phyloP scores from a whole-genome alignment of 2,113 vertebrate genomes.

The Pitta sordida region DNA sequence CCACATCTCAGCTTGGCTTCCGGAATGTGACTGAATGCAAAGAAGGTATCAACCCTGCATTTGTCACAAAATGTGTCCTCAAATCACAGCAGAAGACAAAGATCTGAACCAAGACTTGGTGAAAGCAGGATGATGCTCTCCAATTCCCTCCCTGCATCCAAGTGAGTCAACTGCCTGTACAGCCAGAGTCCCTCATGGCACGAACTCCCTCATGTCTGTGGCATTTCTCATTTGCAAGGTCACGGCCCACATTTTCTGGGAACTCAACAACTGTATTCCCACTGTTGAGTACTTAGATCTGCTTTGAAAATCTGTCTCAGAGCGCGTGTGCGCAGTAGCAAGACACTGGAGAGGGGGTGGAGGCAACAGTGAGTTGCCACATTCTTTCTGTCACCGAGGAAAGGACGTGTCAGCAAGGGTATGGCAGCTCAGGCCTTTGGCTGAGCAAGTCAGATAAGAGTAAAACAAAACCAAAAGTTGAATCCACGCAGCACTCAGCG shows the following conservation, averaged over 20 bases:
- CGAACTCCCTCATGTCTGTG: background rate
- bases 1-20: background rate
- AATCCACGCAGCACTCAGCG: background rate
- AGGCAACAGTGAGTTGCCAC: background rate
- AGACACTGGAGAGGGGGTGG: background rate
- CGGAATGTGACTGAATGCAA: background rate
- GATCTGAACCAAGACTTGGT: background rate
- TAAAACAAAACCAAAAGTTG: slow-evolving; percentile 42
- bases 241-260: background rate
- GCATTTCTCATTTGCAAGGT: background rate
- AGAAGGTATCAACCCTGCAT: background rate
- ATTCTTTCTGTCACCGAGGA: background rate
- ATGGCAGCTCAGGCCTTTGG: background rate
- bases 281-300: background rate
- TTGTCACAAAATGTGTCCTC: background rate
- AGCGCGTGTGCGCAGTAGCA: background rate
- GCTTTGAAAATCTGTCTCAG: background rate
- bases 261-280: background rate
- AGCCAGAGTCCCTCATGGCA: background rate
- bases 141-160: background rate
- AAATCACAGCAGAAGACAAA: background rate
- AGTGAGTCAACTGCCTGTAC: background rate
- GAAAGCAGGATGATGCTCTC: background rate
- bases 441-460: background rate
- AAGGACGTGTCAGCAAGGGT: slow-evolving; percentile 27